Base-by-base conservation (phyloP, 2,113 vertebrate genomes). In the Butorides virescens region DNA sequence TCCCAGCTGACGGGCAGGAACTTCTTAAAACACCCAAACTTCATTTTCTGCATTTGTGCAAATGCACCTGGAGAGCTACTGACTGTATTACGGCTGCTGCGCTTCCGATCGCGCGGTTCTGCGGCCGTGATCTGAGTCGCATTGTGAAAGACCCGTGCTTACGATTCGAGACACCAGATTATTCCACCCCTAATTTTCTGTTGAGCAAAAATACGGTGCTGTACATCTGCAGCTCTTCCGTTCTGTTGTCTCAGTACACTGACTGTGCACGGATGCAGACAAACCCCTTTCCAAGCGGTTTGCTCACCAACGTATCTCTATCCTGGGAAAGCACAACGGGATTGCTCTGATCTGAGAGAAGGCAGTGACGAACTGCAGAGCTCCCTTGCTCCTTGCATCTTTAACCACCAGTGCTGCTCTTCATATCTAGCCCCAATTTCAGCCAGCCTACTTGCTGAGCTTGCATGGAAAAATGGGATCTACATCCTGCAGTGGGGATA, bases 71-170 rank as follows among this genome's bases (percentile, higher is more conserved):
- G 27, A 21, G 50, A 85, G 78, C 86, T 67, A 19, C 55, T 5
- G 36, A 20, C 34, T 1, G 0, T 2, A 5, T 9, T 15, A 36
- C 0, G 23, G 49, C 55, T 52, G 80, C 42, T 47, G 36, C 12
- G 10, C 3, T 42, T n/a, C 58, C 63, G 26, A 2, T 1, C 9
- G 62, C 0, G 27, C 2, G 58, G 53, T 36, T 75, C 74, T 9
- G 72, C 1, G 17, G 39, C n/a, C n/a, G 2, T 0, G 20, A 46
- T 17, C 47, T 7, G n/a, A 62, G 34, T 15, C 50, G 44, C 87
- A 4, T 4, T 13, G 27, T 7, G 42, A 70, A 68, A 34, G 37
- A 32, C 23, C 56, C 49, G 34, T 37, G 67, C 71, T 72, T 36
- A 26, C 29, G 15, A 30, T 44, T 39, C 32, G 46, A 77, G 84